Percentiles rank a stretch among this genome's conserved stretches.
phyloP scores from a whole-genome alignment of 2,888 invertebrate species.

The Plutella xylostella region DNA sequence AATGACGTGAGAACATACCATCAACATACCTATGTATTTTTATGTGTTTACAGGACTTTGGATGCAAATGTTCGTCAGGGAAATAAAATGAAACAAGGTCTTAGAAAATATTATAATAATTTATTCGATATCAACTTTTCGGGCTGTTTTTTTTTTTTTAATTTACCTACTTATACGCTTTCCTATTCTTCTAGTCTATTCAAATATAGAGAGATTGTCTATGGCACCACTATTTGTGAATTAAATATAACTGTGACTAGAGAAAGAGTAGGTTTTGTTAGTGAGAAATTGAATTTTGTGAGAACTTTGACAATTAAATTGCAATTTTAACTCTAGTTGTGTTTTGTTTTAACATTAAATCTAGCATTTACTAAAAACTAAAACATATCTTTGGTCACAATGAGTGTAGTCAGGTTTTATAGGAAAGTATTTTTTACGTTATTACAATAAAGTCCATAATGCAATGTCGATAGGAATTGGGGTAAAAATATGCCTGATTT shows the following conservation, averaged over 20 bases:
- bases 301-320: slow-evolving; percentile 11
- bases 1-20: too few species aligned
- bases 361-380: slow-evolving; percentile 35
- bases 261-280: slow-evolving; percentile 18
- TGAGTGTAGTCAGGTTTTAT: slow-evolving; percentile 39
- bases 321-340: not conserved
- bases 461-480: not conserved
- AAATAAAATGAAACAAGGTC: slow-evolving; percentile 19
- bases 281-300: slow-evolving; percentile 31
- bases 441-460: slow-evolving; percentile 2
- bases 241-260: slow-evolving; percentile 38
- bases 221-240: slow-evolving; percentile 36
- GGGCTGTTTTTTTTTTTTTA: slow-evolving; percentile 29
- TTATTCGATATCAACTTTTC: slow-evolving; percentile 24
- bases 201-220: slow-evolving; percentile 29
- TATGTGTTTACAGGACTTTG: too few species aligned
- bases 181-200: slow-evolving; percentile 16
- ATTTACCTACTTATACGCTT: too few species aligned
- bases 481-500: not conserved
- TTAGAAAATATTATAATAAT: slow-evolving; percentile 22
- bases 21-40: too few species aligned
- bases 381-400: slow-evolving; percentile 55
- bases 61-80: too few species aligned
- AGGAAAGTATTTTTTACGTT: slow-evolving; percentile 7
- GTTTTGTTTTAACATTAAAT: slow-evolving; percentile 19